A percentile compares a stretch with the other conserved stretches of the same genome.
Conservation (phyloP, 2,888 invertebrate species). For the Pimpla rufipes region DNA sequence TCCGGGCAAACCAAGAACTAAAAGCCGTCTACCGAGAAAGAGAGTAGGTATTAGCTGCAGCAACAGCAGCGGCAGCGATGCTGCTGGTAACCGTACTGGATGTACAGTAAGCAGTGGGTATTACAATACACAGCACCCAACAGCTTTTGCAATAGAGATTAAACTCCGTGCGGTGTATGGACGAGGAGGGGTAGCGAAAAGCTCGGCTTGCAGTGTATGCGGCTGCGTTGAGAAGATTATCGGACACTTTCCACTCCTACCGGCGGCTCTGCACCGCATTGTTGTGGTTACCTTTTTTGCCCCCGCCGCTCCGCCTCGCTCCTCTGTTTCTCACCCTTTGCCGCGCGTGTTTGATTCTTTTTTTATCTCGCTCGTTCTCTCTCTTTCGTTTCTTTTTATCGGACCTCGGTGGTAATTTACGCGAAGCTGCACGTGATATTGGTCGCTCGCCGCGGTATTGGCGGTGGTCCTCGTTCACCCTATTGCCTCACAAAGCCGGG, state of each 20-base stretch:
- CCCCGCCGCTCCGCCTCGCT: background rate
- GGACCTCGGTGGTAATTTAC: slow-evolving; percentile 51
- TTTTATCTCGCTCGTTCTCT: background rate
- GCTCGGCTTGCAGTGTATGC: slow-evolving; percentile 10
- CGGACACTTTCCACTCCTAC: slow-evolving; percentile 32
- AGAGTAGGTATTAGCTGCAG: no score
- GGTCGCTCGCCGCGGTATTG: background rate
- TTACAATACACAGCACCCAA: slow-evolving; percentile 26
- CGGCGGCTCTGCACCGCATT: slow-evolving; percentile 4
- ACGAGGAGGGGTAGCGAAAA: background rate
- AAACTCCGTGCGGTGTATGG: background rate
- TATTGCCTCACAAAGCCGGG: slow-evolving; percentile 70
- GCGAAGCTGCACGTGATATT: slow-evolving; percentile 35
- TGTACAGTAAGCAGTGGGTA: slow-evolving; percentile 31
- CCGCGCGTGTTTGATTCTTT: background rate
- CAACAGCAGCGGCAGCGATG: background rate
- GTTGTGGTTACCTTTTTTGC: background rate
- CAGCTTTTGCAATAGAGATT: slow-evolving; percentile 53
- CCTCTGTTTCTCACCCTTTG: slow-evolving; percentile 21
- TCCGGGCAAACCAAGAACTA: no score
- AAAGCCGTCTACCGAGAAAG: no score
- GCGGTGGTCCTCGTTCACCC: slow-evolving; percentile 18
- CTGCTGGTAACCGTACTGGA: background rate
- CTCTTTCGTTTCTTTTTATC: slow-evolving; percentile 37
- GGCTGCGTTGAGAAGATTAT: slow-evolving; percentile 47